Percentiles rank a stretch among this genome's conserved stretches.
Conservation (phyloP, 1,140 invertebrate genomes). For the Helicoverpa armigera region DNA sequence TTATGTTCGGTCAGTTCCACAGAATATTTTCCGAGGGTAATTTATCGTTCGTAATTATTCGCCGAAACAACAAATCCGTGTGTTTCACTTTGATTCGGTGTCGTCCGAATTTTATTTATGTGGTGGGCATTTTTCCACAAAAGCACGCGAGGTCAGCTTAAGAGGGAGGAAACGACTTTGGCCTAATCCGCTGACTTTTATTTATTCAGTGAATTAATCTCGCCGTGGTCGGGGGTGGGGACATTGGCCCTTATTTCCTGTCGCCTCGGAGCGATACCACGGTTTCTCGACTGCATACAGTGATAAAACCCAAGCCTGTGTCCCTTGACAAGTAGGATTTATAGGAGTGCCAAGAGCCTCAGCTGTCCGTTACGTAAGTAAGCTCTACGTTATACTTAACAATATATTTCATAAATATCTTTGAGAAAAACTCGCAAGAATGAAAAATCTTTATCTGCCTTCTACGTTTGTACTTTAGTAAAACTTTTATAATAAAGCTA, state of each 20-base stretch:
- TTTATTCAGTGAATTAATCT: constrained; percentile 87
- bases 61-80: constrained; percentile 56
- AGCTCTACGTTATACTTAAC: constrained; percentile 2
- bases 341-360: constrained; percentile 58
- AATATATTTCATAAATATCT: not conserved
- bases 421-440: not conserved
- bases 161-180: constrained; percentile 85
- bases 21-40: not conserved
- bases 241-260: constrained; percentile 79
- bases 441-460: not conserved
- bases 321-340: constrained; percentile 69
- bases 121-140: constrained; percentile 82
- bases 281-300: constrained; percentile 66
- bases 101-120: constrained; percentile 82
- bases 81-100: constrained; percentile 71
- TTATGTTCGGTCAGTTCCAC: constrained; percentile 1
- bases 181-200: constrained; percentile 86
- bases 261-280: constrained; percentile 65
- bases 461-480: not conserved
- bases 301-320: constrained; percentile 65
- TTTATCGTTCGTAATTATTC: constrained; percentile 56
- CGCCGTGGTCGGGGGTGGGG: constrained; percentile 69
- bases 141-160: constrained; percentile 85
- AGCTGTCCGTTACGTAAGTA: constrained; percentile 20
- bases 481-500: too few relatives aligned